Percentiles rank a stretch among this genome's conserved stretches.
Conservation (phyloP, 1,140 invertebrate species). For the Cydia amplana region DNA sequence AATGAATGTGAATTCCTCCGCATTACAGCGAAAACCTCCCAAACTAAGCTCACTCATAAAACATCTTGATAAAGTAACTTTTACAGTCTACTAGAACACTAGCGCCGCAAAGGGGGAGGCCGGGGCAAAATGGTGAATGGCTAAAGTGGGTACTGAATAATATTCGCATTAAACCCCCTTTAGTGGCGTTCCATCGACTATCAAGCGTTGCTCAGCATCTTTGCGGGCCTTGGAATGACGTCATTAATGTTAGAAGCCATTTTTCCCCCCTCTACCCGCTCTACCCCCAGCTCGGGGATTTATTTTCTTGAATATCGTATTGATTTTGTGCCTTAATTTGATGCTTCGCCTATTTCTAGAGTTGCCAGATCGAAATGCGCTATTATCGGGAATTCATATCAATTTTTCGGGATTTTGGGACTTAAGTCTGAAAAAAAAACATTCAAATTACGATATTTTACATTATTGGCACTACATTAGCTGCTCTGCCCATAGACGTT, state of each 20-base stretch:
- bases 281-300: constrained; percentile 31
- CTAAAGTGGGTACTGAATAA: constrained; percentile 65
- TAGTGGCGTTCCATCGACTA: constrained; percentile 64
- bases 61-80: constrained; percentile 30
- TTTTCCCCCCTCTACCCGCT: constrained; percentile 46
- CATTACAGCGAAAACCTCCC: not conserved
- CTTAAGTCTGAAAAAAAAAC: too few species aligned
- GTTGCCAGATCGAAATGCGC: too few species aligned
- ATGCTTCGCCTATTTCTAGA: not conserved
- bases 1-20: not conserved
- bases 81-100: constrained; percentile 32
- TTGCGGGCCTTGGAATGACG: constrained; percentile 62
- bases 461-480: too few species aligned
- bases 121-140: constrained; percentile 41
- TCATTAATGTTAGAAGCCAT: constrained; percentile 67
- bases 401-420: too few species aligned
- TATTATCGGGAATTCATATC: too few species aligned
- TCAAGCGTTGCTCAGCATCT: constrained; percentile 64
- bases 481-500: too few species aligned
- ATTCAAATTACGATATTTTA: too few species aligned
- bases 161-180: constrained; percentile 68
- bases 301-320: constrained; percentile 54
- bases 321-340: constrained; percentile 15
- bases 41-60: constrained; percentile 23
- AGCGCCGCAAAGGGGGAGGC: not conserved